Evolutionary conservation across 2,113 vertebrate genomes (phyloP).

Genomic region (Hassar affinis): DNA sequence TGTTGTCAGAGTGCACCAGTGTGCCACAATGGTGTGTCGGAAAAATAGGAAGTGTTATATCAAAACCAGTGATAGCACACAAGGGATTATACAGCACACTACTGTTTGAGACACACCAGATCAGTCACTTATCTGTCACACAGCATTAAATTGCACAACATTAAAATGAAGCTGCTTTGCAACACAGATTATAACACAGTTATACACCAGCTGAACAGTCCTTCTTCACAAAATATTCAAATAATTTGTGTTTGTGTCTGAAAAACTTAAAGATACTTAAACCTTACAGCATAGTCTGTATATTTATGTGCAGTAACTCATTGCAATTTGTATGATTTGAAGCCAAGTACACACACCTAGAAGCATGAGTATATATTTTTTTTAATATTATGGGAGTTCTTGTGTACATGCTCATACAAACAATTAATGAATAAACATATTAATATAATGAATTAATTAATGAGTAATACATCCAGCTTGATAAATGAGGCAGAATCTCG

Average conservation of each 20-base stretch:
- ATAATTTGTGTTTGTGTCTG: background rate
- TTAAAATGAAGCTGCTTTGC: background rate
- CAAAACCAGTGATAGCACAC: background rate
- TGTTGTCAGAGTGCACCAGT: background rate
- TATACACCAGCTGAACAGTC: background rate
- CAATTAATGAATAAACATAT: background rate
- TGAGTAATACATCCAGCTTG: background rate
- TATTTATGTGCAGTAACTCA: background rate
- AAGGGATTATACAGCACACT: background rate
- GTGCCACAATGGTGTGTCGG: background rate
- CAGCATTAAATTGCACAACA: background rate
- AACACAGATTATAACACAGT: background rate
- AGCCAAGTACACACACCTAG: background rate
- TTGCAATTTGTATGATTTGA: background rate
- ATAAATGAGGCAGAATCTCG: background rate
- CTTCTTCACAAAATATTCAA: background rate
- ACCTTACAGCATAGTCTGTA: background rate
- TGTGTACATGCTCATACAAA: background rate
- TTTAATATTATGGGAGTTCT: background rate
- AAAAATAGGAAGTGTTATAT: background rate
- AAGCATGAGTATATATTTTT: too few species aligned
- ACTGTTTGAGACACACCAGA: background rate
- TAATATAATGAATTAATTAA: too few species aligned
- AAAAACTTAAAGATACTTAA: background rate
- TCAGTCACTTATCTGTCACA: background rate